Evolutionary conservation across 2,888 invertebrate genomes (phyloP).

Genomic region (Linnaemya vulpina): DNA sequence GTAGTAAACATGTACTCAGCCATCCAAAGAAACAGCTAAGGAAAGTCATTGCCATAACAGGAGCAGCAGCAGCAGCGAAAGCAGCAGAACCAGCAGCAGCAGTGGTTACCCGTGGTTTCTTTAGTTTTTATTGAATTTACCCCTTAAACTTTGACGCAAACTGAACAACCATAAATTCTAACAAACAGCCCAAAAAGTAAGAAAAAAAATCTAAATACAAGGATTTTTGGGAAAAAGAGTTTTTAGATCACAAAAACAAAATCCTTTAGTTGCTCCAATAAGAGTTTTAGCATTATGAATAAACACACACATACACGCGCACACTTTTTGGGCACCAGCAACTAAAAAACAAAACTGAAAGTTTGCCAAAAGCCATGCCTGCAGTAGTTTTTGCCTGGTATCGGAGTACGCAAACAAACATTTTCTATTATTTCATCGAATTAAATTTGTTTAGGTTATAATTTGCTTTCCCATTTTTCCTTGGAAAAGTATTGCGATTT

Average conservation of each 20-base stretch:
- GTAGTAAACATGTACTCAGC: conserved; percentile 23
- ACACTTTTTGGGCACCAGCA: background rate
- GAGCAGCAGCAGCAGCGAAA: background rate
- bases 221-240: background rate
- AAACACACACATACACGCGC: background rate
- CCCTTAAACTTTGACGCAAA: conserved; percentile 8
- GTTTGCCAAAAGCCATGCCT: too few species aligned
- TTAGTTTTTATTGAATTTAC: background rate
- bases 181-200: background rate
- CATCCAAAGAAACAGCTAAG: conserved; percentile 26
- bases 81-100: background rate
- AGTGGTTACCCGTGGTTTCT: background rate
- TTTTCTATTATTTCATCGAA: background rate
- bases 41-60: conserved; percentile 6
- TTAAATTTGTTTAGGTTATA: background rate
- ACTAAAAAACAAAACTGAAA: too few species aligned
- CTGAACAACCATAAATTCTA: conserved; percentile 30
- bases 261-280: conserved; percentile 20
- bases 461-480: background rate
- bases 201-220: conserved; percentile 16
- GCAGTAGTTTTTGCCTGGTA: too few species aligned
- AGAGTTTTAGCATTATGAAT: conserved; percentile 32
- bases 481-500: background rate
- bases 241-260: conserved; percentile 6
- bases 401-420: too few species aligned